Conservation (phyloP, 2,888 invertebrate genomes). For the Drosophila algonquin region DNA sequence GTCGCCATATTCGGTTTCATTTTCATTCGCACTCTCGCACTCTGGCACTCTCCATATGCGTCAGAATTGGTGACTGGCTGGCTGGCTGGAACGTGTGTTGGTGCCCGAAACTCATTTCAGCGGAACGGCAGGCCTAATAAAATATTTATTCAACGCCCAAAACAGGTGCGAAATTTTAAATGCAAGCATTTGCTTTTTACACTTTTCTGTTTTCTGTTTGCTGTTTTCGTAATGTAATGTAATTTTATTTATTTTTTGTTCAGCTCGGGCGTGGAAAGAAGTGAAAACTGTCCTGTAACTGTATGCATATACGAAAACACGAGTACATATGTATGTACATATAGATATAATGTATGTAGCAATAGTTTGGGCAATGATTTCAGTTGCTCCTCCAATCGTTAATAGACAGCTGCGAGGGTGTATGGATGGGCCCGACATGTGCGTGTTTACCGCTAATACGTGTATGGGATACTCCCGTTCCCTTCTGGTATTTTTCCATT, state of each 20-base stretch:
- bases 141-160: conserved; percentile 64
- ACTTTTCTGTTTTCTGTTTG: conserved; percentile 38
- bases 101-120: conserved; percentile 55
- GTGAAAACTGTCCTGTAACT: conserved; percentile 18
- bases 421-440: conserved; percentile 16
- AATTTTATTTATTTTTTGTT: conserved; percentile 37
- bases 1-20: conserved; percentile 50
- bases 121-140: conserved; percentile 52
- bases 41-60: neutral
- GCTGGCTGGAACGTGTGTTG: conserved; percentile 22
- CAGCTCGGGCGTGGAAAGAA: conserved; percentile 8
- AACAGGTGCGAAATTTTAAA: conserved; percentile 69
- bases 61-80: neutral
- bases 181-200: conserved; percentile 54
- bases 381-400: conserved; percentile 47
- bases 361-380: conserved; percentile 51
- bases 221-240: conserved; percentile 43
- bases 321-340: neutral
- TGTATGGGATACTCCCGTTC: conserved; percentile 1
- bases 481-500: conserved; percentile 8
- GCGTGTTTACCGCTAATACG: conserved; percentile 50
- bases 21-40: conserved; percentile 6
- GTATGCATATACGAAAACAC: neutral
- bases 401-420: conserved; percentile 35
- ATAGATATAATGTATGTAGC: neutral